Percentiles rank a stretch among this genome's conserved stretches.
Conservation (phyloP, 1,140 invertebrate species). For the Lycorma delicatula region DNA sequence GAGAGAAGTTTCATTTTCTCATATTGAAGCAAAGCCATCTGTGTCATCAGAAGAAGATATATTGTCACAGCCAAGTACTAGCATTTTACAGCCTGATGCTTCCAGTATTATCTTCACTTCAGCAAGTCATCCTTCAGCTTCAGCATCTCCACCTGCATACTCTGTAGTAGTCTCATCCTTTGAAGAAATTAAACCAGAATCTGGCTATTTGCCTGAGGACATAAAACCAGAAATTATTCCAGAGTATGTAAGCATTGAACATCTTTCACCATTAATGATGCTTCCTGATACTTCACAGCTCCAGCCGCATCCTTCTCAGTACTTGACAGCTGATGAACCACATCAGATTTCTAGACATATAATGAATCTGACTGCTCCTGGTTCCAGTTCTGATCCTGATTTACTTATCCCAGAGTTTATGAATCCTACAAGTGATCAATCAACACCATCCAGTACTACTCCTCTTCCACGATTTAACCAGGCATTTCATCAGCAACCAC, state of each 20-base stretch:
- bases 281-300: neutral
- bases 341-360: slow-evolving; percentile 3
- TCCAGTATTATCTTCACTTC: too few species aligned
- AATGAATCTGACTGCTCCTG: neutral
- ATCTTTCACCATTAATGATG: neutral
- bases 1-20: neutral
- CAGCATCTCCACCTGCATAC: too few species aligned
- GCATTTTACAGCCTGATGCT: too few species aligned
- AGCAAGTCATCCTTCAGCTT: too few species aligned
- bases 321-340: slow-evolving; percentile 6
- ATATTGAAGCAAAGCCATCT: neutral
- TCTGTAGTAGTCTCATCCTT: too few species aligned
- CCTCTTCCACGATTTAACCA: slow-evolving; percentile 25
- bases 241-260: too few species aligned
- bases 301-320: neutral
- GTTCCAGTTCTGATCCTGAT: slow-evolving; percentile 4
- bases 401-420: slow-evolving; percentile 14
- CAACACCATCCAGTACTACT: slow-evolving; percentile 14
- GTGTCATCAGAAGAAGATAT: neutral
- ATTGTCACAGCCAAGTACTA: slow-evolving; percentile 7
- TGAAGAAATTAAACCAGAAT: too few species aligned
- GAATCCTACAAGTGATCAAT: too few species aligned
- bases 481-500: slow-evolving; percentile 25
- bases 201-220: too few species aligned
- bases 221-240: too few species aligned